phyloP scores from a whole-genome alignment of 1,140 invertebrate species.

The Procambarus clarkii region DNA sequence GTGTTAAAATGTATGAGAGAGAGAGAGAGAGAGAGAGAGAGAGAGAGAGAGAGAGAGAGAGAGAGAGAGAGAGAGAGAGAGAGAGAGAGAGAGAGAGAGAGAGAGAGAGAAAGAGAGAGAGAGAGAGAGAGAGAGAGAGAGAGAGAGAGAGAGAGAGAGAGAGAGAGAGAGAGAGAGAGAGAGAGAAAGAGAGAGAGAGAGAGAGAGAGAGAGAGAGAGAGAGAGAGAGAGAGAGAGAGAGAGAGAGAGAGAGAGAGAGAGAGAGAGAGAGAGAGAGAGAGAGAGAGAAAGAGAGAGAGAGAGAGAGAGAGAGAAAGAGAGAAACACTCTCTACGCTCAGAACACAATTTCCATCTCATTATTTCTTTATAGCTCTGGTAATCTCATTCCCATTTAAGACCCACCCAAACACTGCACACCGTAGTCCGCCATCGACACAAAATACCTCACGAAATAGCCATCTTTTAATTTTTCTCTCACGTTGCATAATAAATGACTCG shows the following conservation, averaged over 20 bases:
- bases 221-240: conserved; percentile 16
- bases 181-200: neutral
- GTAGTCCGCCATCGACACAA: no score
- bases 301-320: neutral
- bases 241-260: conserved; percentile 16
- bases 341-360: no score
- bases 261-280: neutral
- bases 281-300: neutral
- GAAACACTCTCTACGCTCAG: no score
- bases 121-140: conserved; percentile 5
- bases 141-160: conserved; percentile 16
- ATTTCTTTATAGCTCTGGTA: no score
- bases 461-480: no score
- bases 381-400: no score
- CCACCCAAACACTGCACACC: no score
- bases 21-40: neutral
- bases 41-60: neutral
- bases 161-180: conserved; percentile 2
- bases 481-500: no score
- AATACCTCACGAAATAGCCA: no score
- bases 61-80: neutral
- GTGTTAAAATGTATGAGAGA: neutral
- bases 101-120: neutral
- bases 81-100: neutral
- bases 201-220: conserved; percentile 20